These are phyloP conservation scores for Zaprionus lachaisei DNA, from an alignment of 1,140 invertebrate species.

Conservation along the genomic window DNA sequence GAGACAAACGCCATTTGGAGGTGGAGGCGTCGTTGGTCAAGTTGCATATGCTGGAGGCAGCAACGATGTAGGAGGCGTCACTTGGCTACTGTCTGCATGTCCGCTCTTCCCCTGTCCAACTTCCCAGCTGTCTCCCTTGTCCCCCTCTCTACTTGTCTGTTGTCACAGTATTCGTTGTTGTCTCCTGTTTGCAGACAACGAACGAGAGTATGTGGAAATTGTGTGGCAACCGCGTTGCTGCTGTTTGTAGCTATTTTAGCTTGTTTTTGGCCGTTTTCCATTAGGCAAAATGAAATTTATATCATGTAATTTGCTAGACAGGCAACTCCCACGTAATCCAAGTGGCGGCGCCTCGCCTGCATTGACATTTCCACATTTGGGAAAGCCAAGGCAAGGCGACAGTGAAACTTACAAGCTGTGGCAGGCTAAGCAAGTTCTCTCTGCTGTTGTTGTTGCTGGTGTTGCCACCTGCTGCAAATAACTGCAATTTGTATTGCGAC, in stretches of 20 bases:
- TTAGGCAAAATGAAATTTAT: constrained; percentile 64
- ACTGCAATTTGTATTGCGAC: constrained; percentile 10
- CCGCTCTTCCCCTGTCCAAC: constrained; percentile 6
- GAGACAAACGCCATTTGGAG: not conserved
- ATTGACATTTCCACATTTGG: constrained; percentile 40
- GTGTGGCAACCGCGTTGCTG: constrained; percentile 32
- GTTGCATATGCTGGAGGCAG: constrained; percentile 22
- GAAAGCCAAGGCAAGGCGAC: constrained; percentile 22
- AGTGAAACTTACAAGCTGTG: constrained; percentile 36
- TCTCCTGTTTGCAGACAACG: constrained; percentile 16
- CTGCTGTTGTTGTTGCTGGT: not conserved
- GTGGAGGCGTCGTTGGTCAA: not conserved
- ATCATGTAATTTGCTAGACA: constrained; percentile 59
- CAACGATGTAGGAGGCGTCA: constrained; percentile 20
- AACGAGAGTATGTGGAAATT: constrained; percentile 51
- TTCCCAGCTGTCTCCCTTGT: not conserved
- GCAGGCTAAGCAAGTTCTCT: not conserved
- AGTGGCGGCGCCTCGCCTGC: constrained; percentile 9
- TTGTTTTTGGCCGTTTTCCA: constrained; percentile 34
- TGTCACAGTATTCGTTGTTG: not conserved
- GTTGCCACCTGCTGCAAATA: constrained; percentile 13
- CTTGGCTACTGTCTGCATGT: constrained; percentile 52
- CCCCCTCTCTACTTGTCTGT: constrained; percentile 3
- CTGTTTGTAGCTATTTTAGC: not conserved
- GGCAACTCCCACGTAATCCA: constrained; percentile 42